Evolutionary conservation across 92 coral and sea anemone genomes (phyloP), one percentile per base, ranked within the genome.

Genomic region (Hydrozoanthus gracilis): DNA sequence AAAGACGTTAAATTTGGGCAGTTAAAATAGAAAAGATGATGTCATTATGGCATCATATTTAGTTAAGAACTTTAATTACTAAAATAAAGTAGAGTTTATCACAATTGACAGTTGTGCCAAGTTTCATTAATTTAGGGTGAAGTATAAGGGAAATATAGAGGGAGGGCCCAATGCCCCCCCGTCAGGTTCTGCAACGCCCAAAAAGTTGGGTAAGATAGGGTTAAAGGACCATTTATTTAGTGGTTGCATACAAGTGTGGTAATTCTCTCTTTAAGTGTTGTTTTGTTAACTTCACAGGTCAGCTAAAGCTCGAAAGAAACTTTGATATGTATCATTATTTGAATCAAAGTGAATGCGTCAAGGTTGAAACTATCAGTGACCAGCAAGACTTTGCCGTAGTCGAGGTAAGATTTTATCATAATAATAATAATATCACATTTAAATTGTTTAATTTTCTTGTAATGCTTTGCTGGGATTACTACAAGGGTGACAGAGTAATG

Each of bases 281-380:
- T 4, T 4, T 58, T 4, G 12, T 58, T 58, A 8, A 58, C 12
- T 58, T 61, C 17, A 39, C 85, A 96, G 99, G 88, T 27, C 80
- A 90, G 44, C 87, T 96, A 55, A 90, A 89, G 44, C 89, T 96
- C 49, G 92, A 86, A 61, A 87, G 95, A 39, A 91, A 93, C 86
- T 96, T 92, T 79, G 85, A 88, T 60, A 67, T 66, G 5, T 96
- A 93, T 84, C 89, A 87, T 35, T 96, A 96, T 87, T 93, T 96
- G 20, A 95, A 92, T 82, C 95, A 93, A 14, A 96, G 99, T 91
- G 95, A 91, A 13, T 96, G 99, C 89, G 80, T 91, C 15, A 35
- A 91, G n/a, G 96, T 96, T 47, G 90, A 89, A 71, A 95, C 98
- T 9, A 96, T 95, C 61, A 92, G 94, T 86, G 99, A 96, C 86